phyloP scores from a whole-genome alignment of 2,888 invertebrate genomes.

The Noctuana brunneofusca region DNA sequence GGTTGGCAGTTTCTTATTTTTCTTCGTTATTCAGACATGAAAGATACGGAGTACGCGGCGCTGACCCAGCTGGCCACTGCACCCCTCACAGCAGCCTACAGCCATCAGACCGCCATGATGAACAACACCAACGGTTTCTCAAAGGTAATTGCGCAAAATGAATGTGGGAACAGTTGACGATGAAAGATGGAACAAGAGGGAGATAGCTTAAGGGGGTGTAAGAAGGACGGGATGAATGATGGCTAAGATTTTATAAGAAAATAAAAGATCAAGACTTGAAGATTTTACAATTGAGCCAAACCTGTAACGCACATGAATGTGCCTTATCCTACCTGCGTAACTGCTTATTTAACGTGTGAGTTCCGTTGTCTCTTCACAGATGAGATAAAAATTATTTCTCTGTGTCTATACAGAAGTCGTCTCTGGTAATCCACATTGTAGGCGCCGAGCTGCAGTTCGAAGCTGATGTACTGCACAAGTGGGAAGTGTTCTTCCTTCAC shows the following conservation, averaged over 20 bases:
- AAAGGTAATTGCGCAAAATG: slow-evolving; percentile 58
- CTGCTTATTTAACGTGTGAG: too few species aligned
- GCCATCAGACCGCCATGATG: slow-evolving; percentile 67
- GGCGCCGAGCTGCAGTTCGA: slow-evolving; percentile 90
- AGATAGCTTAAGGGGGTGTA: too few species aligned
- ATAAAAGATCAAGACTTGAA: too few species aligned
- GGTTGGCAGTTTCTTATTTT: background rate
- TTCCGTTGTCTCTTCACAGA: too few species aligned
- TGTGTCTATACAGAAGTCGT: slow-evolving; percentile 50
- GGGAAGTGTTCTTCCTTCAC: slow-evolving; percentile 88
- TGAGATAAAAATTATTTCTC: background rate
- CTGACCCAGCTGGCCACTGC: slow-evolving; percentile 86
- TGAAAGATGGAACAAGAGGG: background rate
- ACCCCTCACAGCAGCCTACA: slow-evolving; percentile 84
- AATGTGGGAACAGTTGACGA: too few species aligned
- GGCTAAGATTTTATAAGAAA: too few species aligned
- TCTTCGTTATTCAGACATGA: slow-evolving; percentile 62
- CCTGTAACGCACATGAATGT: too few species aligned
- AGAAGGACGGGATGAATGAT: too few species aligned
- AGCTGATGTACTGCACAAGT: slow-evolving; percentile 85
- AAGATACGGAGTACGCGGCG: slow-evolving; percentile 84
- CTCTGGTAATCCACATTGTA: slow-evolving; percentile 78
- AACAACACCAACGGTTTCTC: slow-evolving; percentile 51
- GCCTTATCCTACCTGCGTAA: too few species aligned
- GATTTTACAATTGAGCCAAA: too few species aligned